Conservation (phyloP, 2,888 invertebrate species). For the Phyllotreta striolata region DNA sequence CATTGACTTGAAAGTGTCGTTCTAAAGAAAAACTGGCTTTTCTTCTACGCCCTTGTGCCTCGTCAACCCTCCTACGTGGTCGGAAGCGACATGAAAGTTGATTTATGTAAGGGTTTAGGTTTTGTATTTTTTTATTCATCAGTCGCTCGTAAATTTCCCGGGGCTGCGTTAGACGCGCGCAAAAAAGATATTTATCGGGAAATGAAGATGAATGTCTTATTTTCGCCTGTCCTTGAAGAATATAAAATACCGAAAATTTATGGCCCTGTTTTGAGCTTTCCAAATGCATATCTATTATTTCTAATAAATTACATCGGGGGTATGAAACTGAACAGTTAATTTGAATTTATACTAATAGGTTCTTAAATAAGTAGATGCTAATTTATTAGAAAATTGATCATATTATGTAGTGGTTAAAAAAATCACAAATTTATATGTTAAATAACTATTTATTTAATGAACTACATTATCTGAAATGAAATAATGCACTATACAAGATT, state of each 20-base stretch:
- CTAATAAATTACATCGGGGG: neutral
- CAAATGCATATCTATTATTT: neutral
- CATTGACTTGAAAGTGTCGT: neutral
- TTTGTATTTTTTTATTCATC: slow-evolving; percentile 29
- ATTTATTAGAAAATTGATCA: no score
- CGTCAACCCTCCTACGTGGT: slow-evolving; percentile 44
- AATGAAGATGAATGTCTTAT: slow-evolving; percentile 32
- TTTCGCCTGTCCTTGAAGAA: slow-evolving; percentile 30
- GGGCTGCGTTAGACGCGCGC: slow-evolving; percentile 20
- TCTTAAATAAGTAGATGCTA: no score
- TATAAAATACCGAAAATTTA: slow-evolving; percentile 23
- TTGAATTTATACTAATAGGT: no score
- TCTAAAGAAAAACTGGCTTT: neutral
- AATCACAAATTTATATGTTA: neutral
- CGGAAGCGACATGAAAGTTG: slow-evolving; percentile 46
- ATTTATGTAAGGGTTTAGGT: slow-evolving; percentile 47
- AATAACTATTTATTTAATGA: no score
- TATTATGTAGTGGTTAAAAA: neutral
- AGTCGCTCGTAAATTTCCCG: slow-evolving; percentile 28
- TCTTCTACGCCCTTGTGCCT: slow-evolving; percentile 7
- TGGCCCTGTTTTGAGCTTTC: slow-evolving; percentile 14
- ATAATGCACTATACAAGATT: no score
- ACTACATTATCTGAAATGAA: no score
- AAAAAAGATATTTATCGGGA: slow-evolving; percentile 34
- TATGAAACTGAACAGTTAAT: no score